phyloP scores from a whole-genome alignment of 2,888 invertebrate genomes.

The Synanthedon formicaeformis region DNA sequence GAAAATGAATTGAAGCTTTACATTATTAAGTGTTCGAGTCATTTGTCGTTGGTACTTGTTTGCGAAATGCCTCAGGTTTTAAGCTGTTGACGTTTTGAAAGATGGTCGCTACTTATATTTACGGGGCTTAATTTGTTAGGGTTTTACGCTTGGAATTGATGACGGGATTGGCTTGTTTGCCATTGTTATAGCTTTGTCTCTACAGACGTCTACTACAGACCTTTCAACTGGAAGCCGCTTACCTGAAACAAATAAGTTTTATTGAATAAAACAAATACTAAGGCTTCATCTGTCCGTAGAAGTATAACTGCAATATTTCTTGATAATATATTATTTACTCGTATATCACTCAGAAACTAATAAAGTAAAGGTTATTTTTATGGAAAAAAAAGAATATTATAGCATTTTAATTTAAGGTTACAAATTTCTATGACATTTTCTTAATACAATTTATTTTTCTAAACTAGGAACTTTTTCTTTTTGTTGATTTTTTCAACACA shows the following conservation, averaged over 20 bases:
- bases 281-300: not conserved
- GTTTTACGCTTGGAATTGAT: conserved; percentile 21
- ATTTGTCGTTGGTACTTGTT: conserved; percentile 29
- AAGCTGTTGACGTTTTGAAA: conserved; percentile 39
- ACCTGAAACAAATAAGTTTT: conserved; percentile 5
- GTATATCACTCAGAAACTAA: too few species aligned
- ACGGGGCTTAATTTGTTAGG: conserved; percentile 38
- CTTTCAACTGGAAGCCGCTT: not conserved
- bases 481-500: too few species aligned
- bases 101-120: conserved; percentile 35
- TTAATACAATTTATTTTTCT: too few species aligned
- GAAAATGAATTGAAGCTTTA: conserved; percentile 47
- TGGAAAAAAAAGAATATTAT: too few species aligned
- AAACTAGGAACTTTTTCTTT: too few species aligned
- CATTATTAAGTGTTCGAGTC: conserved; percentile 31
- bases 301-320: too few species aligned
- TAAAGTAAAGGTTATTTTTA: too few species aligned
- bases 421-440: too few species aligned
- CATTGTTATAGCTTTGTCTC: conserved; percentile 4
- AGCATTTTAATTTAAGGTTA: too few species aligned
- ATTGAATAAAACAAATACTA: not conserved
- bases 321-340: too few species aligned
- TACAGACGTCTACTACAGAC: conserved; percentile 1
- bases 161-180: conserved; percentile 23
- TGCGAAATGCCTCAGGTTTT: conserved; percentile 18